A percentile compares a stretch with the other conserved stretches of the same genome.
Evolutionary conservation across 2,888 invertebrate species (phyloP).

Genomic region (Tachina grossa): DNA sequence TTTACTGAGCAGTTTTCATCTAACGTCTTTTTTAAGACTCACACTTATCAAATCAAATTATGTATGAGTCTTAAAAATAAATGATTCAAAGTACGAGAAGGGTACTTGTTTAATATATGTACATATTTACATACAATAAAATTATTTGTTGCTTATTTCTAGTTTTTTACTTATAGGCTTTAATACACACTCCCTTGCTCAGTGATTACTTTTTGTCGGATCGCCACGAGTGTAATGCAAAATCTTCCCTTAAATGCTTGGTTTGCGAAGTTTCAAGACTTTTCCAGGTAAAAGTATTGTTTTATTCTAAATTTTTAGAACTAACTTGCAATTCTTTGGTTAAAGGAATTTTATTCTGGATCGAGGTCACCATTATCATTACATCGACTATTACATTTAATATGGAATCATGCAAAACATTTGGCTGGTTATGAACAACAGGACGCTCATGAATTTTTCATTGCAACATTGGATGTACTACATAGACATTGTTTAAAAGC

Average conservation of each 20-base stretch:
- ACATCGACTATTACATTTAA: slow-evolving; percentile 94
- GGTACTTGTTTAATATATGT: no score
- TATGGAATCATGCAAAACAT: slow-evolving; percentile 98
- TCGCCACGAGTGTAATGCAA: slow-evolving; percentile 90
- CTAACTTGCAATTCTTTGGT: no score
- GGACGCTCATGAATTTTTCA: slow-evolving; percentile 99
- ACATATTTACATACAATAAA: no score
- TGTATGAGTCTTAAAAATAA: no score
- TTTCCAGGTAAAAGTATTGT: slow-evolving; percentile 86
- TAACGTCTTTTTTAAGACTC: no score
- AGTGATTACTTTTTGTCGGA: slow-evolving; percentile 98
- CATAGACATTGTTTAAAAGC: slow-evolving; percentile 90
- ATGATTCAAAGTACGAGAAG: no score
- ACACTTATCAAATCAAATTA: no score
- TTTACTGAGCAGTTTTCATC: no score
- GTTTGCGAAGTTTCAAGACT: slow-evolving; percentile 97
- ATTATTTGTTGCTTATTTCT: slow-evolving; percentile 67
- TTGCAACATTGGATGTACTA: slow-evolving; percentile 95
- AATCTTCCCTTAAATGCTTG: slow-evolving; percentile 90
- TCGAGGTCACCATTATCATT: slow-evolving; percentile 93
- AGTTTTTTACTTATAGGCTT: slow-evolving; percentile 84
- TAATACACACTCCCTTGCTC: slow-evolving; percentile 97
- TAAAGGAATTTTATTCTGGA: slow-evolving; percentile 93
- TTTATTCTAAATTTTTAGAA: no score
- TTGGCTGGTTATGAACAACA: slow-evolving; percentile 98